Evolutionary conservation across 2,113 vertebrate species (phyloP).

Genomic region (Irena cyanogastra): DNA sequence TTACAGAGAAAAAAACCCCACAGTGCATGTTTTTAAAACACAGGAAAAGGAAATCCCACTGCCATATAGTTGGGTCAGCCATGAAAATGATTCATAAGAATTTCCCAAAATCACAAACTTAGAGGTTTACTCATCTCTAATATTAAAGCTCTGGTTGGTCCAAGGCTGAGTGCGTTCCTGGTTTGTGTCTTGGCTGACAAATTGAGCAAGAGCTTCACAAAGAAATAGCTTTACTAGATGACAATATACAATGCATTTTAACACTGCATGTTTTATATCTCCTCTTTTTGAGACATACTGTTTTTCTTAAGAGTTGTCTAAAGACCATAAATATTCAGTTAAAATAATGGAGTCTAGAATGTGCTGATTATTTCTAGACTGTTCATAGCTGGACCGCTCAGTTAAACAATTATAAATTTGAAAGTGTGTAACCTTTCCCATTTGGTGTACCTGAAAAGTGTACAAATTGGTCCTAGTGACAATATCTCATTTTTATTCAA

Average conservation of each 20-base stretch:
- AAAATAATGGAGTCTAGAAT: background rate
- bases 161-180: background rate
- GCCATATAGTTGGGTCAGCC: background rate
- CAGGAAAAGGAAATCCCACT: background rate
- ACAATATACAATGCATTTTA: background rate
- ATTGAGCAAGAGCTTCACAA: background rate
- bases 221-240: background rate
- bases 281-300: background rate
- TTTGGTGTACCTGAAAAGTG: background rate
- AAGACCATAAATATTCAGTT: background rate
- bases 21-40: background rate
- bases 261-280: background rate
- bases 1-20: accelerated
- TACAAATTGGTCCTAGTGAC: background rate
- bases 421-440: background rate
- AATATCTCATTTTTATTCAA: background rate
- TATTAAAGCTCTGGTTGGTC: background rate
- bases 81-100: background rate
- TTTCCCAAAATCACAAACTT: background rate
- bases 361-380: background rate
- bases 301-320: background rate
- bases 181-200: background rate
- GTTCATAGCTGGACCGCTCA: background rate
- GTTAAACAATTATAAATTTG: background rate
- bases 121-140: background rate